Evolutionary conservation across 2,888 invertebrate genomes (phyloP).

Genomic region (Hirtodrosophila trivittata): DNA sequence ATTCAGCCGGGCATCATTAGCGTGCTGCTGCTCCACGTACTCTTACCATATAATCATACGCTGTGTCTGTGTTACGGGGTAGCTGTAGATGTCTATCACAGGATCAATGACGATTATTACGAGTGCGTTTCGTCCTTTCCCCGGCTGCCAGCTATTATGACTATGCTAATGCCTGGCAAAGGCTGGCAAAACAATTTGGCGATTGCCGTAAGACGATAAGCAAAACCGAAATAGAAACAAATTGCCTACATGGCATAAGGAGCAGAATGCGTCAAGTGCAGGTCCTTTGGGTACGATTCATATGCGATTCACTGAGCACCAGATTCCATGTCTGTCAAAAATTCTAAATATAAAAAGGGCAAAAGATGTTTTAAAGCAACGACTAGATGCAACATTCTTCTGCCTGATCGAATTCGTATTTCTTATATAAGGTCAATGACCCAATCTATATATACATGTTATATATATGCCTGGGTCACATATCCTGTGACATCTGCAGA

Average conservation of each 20-base stretch:
- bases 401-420: neutral
- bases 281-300: slow-evolving; percentile 70
- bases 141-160: slow-evolving; percentile 15
- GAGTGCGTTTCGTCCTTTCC: slow-evolving; percentile 12
- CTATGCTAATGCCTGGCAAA: slow-evolving; percentile 68
- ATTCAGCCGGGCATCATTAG: slow-evolving; percentile 61
- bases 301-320: slow-evolving; percentile 52
- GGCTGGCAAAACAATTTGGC: slow-evolving; percentile 68
- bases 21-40: slow-evolving; percentile 32
- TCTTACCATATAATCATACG: neutral
- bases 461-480: too few relatives aligned
- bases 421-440: neutral
- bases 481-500: too few relatives aligned
- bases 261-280: slow-evolving; percentile 66
- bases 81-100: slow-evolving; percentile 71
- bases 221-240: slow-evolving; percentile 77
- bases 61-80: slow-evolving; percentile 55
- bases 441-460: too few relatives aligned
- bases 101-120: slow-evolving; percentile 74
- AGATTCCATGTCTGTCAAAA: slow-evolving; percentile 11
- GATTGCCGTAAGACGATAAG: slow-evolving; percentile 69
- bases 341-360: too few relatives aligned
- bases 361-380: too few relatives aligned
- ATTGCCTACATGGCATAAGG: slow-evolving; percentile 65
- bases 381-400: neutral